Evolutionary conservation across 1,140 invertebrate species (phyloP), one percentile per base, ranked within the genome.

Genomic region (Panagrolaimus sp.): DNA sequence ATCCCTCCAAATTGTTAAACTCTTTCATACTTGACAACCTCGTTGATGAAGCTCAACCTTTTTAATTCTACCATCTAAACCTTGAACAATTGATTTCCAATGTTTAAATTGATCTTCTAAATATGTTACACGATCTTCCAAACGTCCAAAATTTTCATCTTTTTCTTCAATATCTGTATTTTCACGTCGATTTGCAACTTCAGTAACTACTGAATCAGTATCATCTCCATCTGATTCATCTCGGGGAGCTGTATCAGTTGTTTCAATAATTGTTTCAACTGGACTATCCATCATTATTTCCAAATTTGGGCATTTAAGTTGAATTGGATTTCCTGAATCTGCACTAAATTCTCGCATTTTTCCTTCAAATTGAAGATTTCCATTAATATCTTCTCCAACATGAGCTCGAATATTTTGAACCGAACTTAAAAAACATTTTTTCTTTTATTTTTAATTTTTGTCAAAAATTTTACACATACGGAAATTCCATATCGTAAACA

Each of bases 11-110:
- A n/a, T n/a, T 38, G 7, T 4, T 38, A 38, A 38, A 38, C 7
- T 2, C 7, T 4, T 38, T 38, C 32, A 38, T 38, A 38, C 32
- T 28, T 62, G 52, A 48, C 74, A 76, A 1, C 74, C 74, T 21
- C 76, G 58, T 66, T 77, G 76, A 70, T 76, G 67, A 24, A 75
- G 63, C 24, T 73, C 72, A 10, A 73, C 63, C 43, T 26, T 38
- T 32, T 73, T 66, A n/a, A 73, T 26, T 17, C 72, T 21, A 7
- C 55, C 45, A n/a, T 69, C 72, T 47, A 73, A 24, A 0, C 63
- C 63, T 17, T 64, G 28, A 12, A 64, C 63, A 21, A 64, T 21
- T 12, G 28, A 43, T 43, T 43, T 32, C 38, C 28, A 43, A 64
- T 64, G 63, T 12, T 64, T 43, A 15, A 64, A 32, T 38, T 64